Base-by-base conservation (phyloP, 2,797 vertebrate genomes). In the Anableps anableps region DNA sequence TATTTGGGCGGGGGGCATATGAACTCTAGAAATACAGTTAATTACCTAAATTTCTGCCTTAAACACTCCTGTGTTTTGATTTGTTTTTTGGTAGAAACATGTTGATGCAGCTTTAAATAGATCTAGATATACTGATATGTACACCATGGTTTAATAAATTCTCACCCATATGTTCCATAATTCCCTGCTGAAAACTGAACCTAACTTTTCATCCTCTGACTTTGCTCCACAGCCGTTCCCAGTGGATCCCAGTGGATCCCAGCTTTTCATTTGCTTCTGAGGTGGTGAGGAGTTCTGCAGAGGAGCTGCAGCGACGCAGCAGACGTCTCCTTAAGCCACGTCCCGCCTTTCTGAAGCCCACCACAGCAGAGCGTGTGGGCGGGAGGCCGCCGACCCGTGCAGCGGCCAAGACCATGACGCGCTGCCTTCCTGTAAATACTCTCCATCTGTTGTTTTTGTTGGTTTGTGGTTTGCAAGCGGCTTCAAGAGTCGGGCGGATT, bases 401-500 rank as follows among this genome's bases (percentile, higher is more conserved):
- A 31, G n/a, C 21, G 8, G 34, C 9, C 19, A 38, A 43, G 36
- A 43, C n/a, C 26, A 4, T 7, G 2, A 66, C 36, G 19, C 64
- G 23, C 36, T 36, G 31, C 34, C 34, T 38, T 34, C 64, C 66
- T 68, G 36, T 43, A 5, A 68, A 41, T 68, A 41, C 26, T 68
- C 64, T 41, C 64, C 64, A 68, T 41, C 66, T 68, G 38, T 68
- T 68, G 66, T 68, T 68, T 26, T 41, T 68, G 62, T 66, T 38
- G 62, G 16, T 38, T 66, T 10, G 34, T 10, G 11, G 34, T 38
- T 66, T 19, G 1, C 38, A 43, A 66, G 10, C 58, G 17, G 29
- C 3, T 66, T 36, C 34, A 66, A 43, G 66, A 58, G 53, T n/a
- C 53, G 9, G 53, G 26, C 23, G 5, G 10, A 68, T 68, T 68